Base-by-base conservation (phyloP, 1,140 invertebrate species). In the Lasioglossum baleicum region DNA sequence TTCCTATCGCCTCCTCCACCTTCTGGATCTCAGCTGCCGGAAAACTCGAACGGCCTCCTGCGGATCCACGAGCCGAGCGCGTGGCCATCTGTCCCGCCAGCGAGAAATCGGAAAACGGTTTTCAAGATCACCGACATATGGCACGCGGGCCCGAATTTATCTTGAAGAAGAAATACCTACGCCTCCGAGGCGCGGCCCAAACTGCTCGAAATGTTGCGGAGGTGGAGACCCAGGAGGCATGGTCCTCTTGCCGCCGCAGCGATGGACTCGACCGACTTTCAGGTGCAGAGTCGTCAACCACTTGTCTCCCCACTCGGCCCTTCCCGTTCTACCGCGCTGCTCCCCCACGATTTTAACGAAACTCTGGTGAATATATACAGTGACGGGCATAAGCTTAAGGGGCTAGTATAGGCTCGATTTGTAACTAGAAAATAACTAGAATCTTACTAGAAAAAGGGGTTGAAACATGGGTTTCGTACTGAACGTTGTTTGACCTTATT, bases 41-140 rank as follows among this genome's bases (percentile, higher is more conserved):
- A 72, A 78, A 78, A 26, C 53, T 48, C 20, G 1, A 1, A 31
- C 0, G 63, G 48, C 56, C 68, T 76, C 75, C 26, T 11, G 44
- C 63, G 64, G 48, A 44, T 75, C 13, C 69, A 44, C 5, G 17
- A 75, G 64, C 8, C 67, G 61, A 61, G 7, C 73, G 68, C 80
- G 53, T 66, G 64, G 78, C 87, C 86, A 88, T 88, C 82, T 82
- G 83, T 58, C 72, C 65, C 44, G 42, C 66, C 58, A 42, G 48
- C 67, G 48, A 85, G 79, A 76, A 86, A 88, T 87, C 69, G 88
- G 85, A 81, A 89, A 86, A 82, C 67, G 74, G 67, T 82, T 87
- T 83, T 73, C 84, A 80, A 26, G 80, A 85, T 81, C 80, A 61
- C 70, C 88, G 84, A 90, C 90, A 91, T 90, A 90, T 91, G 90